Conservation (phyloP, 2,888 invertebrate species). For the Biston betularia region DNA sequence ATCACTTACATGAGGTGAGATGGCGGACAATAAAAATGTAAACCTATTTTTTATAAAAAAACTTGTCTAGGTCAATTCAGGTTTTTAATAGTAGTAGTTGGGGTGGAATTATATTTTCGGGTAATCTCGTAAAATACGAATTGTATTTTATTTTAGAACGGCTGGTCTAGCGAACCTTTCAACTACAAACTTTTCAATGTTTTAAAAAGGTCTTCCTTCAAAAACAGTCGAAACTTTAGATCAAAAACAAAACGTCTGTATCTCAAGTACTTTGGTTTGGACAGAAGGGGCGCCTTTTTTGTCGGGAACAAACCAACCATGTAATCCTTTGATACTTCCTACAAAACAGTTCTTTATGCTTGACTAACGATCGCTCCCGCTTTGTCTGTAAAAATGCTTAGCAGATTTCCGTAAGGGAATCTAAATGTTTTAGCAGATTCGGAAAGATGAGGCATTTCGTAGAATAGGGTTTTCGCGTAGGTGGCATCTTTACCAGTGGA, state of each 20-base stretch:
- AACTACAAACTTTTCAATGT: neutral
- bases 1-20: too few relatives aligned
- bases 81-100: too few relatives aligned
- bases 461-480: neutral
- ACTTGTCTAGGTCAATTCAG: too few relatives aligned
- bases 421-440: constrained; percentile 6
- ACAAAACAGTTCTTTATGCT: constrained; percentile 61
- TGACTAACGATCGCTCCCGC: constrained; percentile 41
- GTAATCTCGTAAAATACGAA: too few relatives aligned
- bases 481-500: too few relatives aligned
- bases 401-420: constrained; percentile 10
- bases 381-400: constrained; percentile 35
- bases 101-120: too few relatives aligned
- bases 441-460: neutral
- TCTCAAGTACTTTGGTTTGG: constrained; percentile 41
- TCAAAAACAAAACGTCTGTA: constrained; percentile 17
- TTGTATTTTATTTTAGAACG: too few relatives aligned
- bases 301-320: constrained; percentile 54
- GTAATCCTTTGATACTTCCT: constrained; percentile 55
- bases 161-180: too few relatives aligned
- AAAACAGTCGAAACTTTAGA: constrained; percentile 9
- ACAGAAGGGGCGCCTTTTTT: constrained; percentile 52
- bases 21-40: too few relatives aligned
- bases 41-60: too few relatives aligned
- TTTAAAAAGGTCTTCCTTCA: constrained; percentile 17